phyloP scores from a whole-genome alignment of 1,140 invertebrate species.

The Drosophila pallidifrons region DNA sequence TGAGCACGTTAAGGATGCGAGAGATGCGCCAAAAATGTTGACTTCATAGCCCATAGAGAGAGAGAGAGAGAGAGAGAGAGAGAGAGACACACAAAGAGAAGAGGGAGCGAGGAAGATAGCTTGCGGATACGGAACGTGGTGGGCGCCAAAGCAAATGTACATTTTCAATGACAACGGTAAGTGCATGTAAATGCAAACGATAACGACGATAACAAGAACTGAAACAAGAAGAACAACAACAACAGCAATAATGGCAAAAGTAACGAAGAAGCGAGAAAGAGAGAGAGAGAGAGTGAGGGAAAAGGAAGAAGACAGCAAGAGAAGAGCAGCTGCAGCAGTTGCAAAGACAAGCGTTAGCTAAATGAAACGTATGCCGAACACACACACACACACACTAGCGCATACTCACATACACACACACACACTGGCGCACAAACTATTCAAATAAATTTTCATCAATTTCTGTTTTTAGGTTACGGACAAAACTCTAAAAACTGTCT shows the following conservation, averaged over 20 bases:
- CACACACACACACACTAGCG: slow-evolving; percentile 24
- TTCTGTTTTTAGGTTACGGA: slow-evolving; percentile 72
- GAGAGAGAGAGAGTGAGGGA: not conserved
- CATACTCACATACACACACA: slow-evolving; percentile 15
- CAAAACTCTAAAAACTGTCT: not conserved
- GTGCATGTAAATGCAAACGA: slow-evolving; percentile 78
- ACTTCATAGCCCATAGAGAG: not conserved
- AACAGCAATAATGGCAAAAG: slow-evolving; percentile 8
- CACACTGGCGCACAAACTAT: slow-evolving; percentile 31
- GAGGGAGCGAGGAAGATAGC: not conserved
- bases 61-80: not conserved
- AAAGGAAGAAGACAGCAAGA: not conserved
- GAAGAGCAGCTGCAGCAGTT: not conserved
- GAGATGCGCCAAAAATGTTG: slow-evolving; percentile 25
- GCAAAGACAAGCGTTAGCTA: slow-evolving; percentile 11
- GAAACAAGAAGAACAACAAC: slow-evolving; percentile 27
- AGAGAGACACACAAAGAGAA: not conserved
- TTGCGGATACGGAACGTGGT: slow-evolving; percentile 12
- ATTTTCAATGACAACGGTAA: slow-evolving; percentile 80
- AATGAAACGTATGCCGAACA: slow-evolving; percentile 41
- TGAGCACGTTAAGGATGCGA: slow-evolving; percentile 61
- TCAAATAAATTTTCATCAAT: slow-evolving; percentile 79
- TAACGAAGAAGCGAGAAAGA: not conserved
- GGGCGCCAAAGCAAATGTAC: slow-evolving; percentile 66
- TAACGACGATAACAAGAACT: slow-evolving; percentile 16